phyloP scores from a whole-genome alignment of 2,888 invertebrate genomes.

The Cylloceria caligata region DNA sequence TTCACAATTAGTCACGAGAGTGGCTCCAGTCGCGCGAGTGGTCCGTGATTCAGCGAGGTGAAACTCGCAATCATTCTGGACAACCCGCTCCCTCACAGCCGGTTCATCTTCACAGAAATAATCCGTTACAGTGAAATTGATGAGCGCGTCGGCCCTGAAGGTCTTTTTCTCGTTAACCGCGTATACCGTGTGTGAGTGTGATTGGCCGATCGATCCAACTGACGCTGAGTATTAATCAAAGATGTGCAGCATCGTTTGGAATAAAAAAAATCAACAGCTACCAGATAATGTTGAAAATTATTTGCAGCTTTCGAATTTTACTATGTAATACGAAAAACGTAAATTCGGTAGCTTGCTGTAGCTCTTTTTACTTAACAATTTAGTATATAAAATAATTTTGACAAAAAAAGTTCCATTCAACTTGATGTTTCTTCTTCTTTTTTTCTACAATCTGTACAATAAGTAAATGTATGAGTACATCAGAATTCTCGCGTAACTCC shows the following conservation, averaged over 20 bases:
- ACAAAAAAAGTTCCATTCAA: conserved; percentile 49
- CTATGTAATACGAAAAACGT: background rate
- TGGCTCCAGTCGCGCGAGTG: conserved; percentile 38
- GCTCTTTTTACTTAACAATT: conserved; percentile 66
- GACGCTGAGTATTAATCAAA: conserved; percentile 27
- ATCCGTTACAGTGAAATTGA: conserved; percentile 62
- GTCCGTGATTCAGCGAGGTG: conserved; percentile 37
- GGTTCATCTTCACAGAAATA: conserved; percentile 42
- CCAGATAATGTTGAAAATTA: background rate
- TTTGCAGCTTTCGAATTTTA: conserved; percentile 50
- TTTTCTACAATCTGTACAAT: conserved; percentile 4
- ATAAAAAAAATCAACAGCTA: background rate
- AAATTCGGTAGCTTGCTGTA: conserved; percentile 74
- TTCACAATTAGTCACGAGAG: conserved; percentile 63
- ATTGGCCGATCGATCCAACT: conserved; percentile 15
- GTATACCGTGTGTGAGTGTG: conserved; percentile 15
- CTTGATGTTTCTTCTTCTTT: background rate
- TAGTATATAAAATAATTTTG: conserved; percentile 55
- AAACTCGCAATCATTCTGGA: conserved; percentile 53
- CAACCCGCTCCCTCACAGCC: conserved; percentile 28
- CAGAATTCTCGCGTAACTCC: conserved; percentile 1
- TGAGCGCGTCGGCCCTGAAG: conserved; percentile 49
- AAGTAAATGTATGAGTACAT: conserved; percentile 10
- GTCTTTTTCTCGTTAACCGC: conserved; percentile 29
- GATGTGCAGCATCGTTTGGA: conserved; percentile 23